Conservation (phyloP, 2,797 vertebrate species). For the Euthynnus affinis region DNA sequence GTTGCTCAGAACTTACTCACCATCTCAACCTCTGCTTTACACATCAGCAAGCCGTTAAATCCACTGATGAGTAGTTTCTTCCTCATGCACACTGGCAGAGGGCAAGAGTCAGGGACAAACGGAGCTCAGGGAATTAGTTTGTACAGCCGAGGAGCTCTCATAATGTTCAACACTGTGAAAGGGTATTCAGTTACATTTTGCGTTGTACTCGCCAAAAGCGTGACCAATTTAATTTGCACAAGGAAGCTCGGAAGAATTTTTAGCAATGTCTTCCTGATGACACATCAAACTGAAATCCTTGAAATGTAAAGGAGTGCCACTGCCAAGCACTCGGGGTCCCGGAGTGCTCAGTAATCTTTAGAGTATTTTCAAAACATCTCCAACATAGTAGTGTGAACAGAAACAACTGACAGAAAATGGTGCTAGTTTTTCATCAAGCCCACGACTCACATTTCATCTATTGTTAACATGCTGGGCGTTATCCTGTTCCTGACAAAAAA, state of each 20-base stretch:
- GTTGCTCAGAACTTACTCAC: constrained; percentile 82
- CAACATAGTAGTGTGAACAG: constrained; percentile 40
- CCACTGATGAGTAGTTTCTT: constrained; percentile 74
- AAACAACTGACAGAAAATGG: constrained; percentile 41
- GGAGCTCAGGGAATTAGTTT: constrained; percentile 51
- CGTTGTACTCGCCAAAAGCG: constrained; percentile 65
- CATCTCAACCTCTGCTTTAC: constrained; percentile 67
- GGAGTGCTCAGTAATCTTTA: constrained; percentile 39
- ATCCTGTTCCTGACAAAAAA: constrained; percentile 73
- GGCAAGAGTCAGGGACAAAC: constrained; percentile 49
- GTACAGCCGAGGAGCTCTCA: constrained; percentile 41
- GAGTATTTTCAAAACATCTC: constrained; percentile 54
- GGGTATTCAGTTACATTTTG: constrained; percentile 67
- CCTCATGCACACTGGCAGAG: constrained; percentile 61
- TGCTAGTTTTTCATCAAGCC: constrained; percentile 44
- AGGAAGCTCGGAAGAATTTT: constrained; percentile 68
- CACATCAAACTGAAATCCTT: constrained; percentile 78
- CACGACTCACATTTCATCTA: constrained; percentile 63
- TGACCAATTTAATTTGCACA: constrained; percentile 77
- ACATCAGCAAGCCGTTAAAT: constrained; percentile 67
- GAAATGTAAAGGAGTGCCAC: constrained; percentile 70
- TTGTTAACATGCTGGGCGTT: constrained; percentile 65
- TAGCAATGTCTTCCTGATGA: constrained; percentile 75
- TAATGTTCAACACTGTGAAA: constrained; percentile 47
- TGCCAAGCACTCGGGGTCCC: constrained; percentile 59